phyloP scores from a whole-genome alignment of 2,113 vertebrate species.

The Pithys albifrons region DNA sequence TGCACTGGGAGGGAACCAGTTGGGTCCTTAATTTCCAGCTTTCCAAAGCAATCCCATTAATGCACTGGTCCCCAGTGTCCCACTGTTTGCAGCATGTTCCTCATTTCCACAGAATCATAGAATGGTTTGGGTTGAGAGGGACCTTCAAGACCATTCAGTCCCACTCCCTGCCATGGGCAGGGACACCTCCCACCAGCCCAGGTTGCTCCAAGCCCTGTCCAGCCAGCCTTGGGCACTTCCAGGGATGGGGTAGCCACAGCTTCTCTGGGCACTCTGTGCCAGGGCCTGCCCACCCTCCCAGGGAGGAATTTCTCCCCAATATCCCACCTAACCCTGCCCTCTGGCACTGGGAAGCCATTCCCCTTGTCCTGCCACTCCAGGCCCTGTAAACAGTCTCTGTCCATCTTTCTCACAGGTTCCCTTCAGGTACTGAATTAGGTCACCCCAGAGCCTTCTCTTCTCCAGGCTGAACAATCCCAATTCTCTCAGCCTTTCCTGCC shows the following conservation, averaged over 20 bases:
- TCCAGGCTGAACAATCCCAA: too few species aligned
- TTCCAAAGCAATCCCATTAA: background rate
- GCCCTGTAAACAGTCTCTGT: too few species aligned
- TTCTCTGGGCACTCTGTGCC: too few species aligned
- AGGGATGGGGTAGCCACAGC: too few species aligned
- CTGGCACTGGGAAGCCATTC: too few species aligned
- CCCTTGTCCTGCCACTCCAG: too few species aligned
- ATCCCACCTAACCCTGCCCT: background rate
- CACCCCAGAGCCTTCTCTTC: too few species aligned
- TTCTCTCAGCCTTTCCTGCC: too few species aligned
- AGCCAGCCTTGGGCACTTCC: background rate
- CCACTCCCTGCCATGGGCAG: background rate
- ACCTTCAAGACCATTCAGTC: fast-evolving
- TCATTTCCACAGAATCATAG: background rate
- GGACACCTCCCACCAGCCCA: background rate
- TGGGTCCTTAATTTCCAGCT: background rate
- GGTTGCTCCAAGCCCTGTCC: fast-evolving
- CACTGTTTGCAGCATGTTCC: background rate
- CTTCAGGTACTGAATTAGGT: too few species aligned
- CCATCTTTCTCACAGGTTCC: too few species aligned
- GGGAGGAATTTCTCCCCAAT: background rate
- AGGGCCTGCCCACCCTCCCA: background rate
- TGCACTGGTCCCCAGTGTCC: fast-evolving
- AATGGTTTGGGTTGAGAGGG: fast-evolving
- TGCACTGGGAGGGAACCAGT: background rate